Conservation (phyloP, 2,888 invertebrate species). For the Lasius platythorax region DNA sequence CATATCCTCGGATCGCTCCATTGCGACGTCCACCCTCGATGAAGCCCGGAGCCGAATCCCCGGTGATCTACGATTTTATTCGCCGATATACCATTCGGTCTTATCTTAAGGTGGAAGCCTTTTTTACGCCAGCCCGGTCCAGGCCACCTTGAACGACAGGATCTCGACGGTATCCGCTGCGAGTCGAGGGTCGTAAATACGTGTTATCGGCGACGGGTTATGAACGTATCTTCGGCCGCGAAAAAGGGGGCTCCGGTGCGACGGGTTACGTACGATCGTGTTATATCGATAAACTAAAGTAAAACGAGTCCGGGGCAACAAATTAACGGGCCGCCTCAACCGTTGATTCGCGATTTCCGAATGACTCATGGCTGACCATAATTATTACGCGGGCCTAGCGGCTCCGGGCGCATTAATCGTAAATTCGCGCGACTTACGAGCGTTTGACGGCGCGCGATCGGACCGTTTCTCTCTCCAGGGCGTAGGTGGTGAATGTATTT, state of each 20-base stretch:
- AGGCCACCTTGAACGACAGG: constrained; percentile 58
- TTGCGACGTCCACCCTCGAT: constrained; percentile 65
- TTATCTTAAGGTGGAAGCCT: constrained; percentile 68
- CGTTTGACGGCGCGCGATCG: constrained; percentile 54
- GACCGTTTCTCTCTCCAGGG: constrained; percentile 48
- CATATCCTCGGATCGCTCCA: constrained; percentile 51
- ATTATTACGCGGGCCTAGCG: constrained; percentile 52
- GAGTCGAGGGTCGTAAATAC: constrained; percentile 62
- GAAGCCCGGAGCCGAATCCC: constrained; percentile 65
- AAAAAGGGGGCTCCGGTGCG: constrained; percentile 38
- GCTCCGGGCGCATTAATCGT: constrained; percentile 61
- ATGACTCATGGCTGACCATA: constrained; percentile 52
- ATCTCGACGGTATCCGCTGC: constrained; percentile 59
- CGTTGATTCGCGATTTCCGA: constrained; percentile 50
- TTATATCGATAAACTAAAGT: constrained; percentile 53
- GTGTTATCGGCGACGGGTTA: constrained; percentile 66
- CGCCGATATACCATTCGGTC: constrained; percentile 69
- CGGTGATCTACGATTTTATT: constrained; percentile 78
- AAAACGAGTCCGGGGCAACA: constrained; percentile 53
- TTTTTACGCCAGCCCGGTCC: constrained; percentile 64
- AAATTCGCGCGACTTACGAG: constrained; percentile 62
- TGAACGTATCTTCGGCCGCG: constrained; percentile 60
- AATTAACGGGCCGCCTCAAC: constrained; percentile 46
- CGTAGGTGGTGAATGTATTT: constrained; percentile 65
- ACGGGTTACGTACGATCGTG: constrained; percentile 52